Base-by-base conservation (phyloP, 2,797 vertebrate species). In the Coluber constrictor region DNA sequence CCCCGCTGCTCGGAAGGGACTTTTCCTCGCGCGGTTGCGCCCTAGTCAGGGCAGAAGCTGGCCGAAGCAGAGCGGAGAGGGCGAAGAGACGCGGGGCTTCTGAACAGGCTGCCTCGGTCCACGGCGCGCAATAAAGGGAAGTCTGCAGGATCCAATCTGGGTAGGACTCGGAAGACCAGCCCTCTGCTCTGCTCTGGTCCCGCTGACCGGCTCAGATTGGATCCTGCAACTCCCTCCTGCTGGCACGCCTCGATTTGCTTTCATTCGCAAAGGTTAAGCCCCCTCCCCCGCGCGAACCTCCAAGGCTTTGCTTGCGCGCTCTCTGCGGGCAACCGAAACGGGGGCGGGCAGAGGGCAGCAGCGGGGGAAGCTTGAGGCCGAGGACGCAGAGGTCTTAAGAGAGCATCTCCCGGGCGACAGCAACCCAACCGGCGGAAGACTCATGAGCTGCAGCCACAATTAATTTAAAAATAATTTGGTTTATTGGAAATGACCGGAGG, bases 21-120 rank as follows among this genome's bases (percentile, higher is more conserved):
- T 32, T 91, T 86, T 16, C 20, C 74, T 51, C 12, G 11, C 1
- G 56, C 20, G 29, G 2, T 5, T 57, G 15, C 4, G 32, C 74
- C 16, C n/a, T 11, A 23, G 56, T 54, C 51, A 0, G 16, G 86
- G 60, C n/a, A 23, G 54, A 8, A 3, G 13, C 12, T 0, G 27
- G 61, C 9, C 15, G 23, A 20, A 15, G 57, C 47, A 15, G 20
- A 9, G 3, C 29, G 0, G 20, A 18, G 32, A 1, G 66, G 32
- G 32, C 7, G 7, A 6, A 37, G 9, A 23, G 4, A 0, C 1
- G 9, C 0, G n/a, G 8, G 11, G 90, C 16, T 1, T 0, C 2
- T 2, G 0, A 60, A 56, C 12, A 11, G 43, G 29, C 57, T 37
- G 47, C 70, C 1, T 3, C 37, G 11, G 0, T 1, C 29, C 32